phyloP scores from a whole-genome alignment of 2,888 invertebrate species.

The Thalpophila matura region DNA sequence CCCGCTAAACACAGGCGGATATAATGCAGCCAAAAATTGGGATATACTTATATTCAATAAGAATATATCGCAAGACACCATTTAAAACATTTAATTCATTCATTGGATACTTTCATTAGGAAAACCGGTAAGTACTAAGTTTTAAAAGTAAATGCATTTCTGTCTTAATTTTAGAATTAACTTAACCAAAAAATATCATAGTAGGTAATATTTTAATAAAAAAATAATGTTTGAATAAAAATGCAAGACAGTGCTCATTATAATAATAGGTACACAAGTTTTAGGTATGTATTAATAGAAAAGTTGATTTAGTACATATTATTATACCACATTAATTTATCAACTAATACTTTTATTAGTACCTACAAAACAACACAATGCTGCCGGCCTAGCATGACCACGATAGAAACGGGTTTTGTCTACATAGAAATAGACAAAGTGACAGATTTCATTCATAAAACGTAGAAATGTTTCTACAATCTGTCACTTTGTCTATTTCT shows the following conservation, averaged over 20 bases:
- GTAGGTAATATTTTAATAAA: not conserved
- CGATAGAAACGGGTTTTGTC: no score
- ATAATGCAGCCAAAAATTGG: constrained; percentile 39
- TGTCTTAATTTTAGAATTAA: constrained; percentile 37
- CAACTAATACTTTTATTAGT: constrained; percentile 21
- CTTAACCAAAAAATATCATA: constrained; percentile 13
- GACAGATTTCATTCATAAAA: no score
- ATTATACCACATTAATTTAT: constrained; percentile 20
- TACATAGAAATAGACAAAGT: no score
- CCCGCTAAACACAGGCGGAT: constrained; percentile 61
- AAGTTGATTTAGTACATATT: not conserved
- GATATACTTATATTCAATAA: constrained; percentile 24
- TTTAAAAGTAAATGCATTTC: constrained; percentile 50
- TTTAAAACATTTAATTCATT: not conserved
- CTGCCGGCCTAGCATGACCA: no score
- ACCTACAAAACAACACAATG: constrained; percentile 26
- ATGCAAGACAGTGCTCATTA: constrained; percentile 1
- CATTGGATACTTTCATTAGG: constrained; percentile 1
- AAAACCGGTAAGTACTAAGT: constrained; percentile 37
- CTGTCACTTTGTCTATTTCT: no score
- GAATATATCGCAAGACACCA: constrained; percentile 5
- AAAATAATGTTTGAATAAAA: not conserved
- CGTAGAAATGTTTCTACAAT: no score
- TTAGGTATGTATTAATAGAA: not conserved
- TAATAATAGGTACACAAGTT: not conserved